Evolutionary conservation across 37 sponge, comb jelly and placozoan species (phyloP), one percentile per base, ranked within the genome.

Genomic region (Dysidea cf. avara): DNA sequence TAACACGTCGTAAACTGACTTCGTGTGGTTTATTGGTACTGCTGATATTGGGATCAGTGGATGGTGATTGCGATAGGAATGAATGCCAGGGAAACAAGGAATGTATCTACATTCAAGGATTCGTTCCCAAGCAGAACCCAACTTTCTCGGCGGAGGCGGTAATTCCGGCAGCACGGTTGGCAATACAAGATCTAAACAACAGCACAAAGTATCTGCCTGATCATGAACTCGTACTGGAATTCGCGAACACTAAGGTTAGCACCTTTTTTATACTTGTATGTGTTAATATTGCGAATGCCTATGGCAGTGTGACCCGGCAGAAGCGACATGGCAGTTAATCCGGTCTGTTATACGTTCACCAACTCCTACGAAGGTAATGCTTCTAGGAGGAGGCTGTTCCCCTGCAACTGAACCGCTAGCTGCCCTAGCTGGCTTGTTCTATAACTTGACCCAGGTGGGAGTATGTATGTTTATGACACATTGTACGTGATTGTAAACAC

Each of bases 261-360:
- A 58, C 61, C 53, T 50, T 17, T 50, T 17, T 50, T 50, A 50
- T 17, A 50, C 53, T 20, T 50, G 53, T 16, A 20, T 50, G 53
- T 17, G n/a, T n/a, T n/a, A n/a, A n/a, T n/a, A 50, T 50, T 4
- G 35, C 6, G 18, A 3, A 2, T 66, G 48, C 39, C 5, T 36
- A 49, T 4, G 14, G 1, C 67, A 89, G 89, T 83, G 84, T 74
- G 67, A 69, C 37, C 63, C 84, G 13, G 78, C 89, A 0, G 84
- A 83, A 39, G 89, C 75, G 26, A 77, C 80, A 17, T 89, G 84
- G 89, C 61, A 76, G 56, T 47, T 89, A 53, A 80, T 89, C n/a
- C 37, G 75, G 46, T 28, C 78, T 14, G 57, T 81, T 18, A 51
- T 85, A 16, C 48, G 65, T n/a, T n/a, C n/a, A n/a, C n/a, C n/a